Evolutionary conservation across 2,888 invertebrate species (phyloP).

Genomic region (Cinara cedri): DNA sequence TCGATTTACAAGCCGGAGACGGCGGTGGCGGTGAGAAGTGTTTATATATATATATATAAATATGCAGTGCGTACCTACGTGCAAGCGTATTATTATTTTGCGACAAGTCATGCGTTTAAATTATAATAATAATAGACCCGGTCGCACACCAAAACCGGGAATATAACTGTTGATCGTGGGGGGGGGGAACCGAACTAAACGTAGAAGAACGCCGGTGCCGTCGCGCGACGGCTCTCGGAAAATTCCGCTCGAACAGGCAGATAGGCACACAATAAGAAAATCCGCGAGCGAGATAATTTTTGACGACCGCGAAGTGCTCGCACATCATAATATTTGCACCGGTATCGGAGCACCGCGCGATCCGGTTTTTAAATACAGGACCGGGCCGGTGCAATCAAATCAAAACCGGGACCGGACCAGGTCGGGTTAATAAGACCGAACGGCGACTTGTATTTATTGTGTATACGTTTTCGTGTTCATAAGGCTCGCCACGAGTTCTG

Average conservation of each 20-base stretch:
- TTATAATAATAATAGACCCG: conserved; percentile 34
- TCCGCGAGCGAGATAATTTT: neutral
- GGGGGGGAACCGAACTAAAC: too few relatives aligned
- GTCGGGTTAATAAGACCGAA: too few relatives aligned
- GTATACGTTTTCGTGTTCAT: too few relatives aligned
- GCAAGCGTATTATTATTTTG: conserved; percentile 34
- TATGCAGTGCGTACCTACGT: neutral
- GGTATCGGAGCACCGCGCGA: too few relatives aligned
- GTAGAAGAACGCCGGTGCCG: too few relatives aligned
- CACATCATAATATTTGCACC: too few relatives aligned
- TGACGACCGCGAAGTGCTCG: neutral
- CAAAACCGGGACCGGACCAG: too few relatives aligned
- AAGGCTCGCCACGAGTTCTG: too few relatives aligned
- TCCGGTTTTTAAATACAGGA: too few relatives aligned
- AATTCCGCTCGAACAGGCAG: neutral
- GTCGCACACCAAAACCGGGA: conserved; percentile 6
- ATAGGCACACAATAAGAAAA: too few relatives aligned
- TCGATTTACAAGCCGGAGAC: neutral
- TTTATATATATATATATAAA: neutral
- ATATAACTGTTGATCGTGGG: neutral
- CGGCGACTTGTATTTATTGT: too few relatives aligned
- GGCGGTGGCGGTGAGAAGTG: neutral
- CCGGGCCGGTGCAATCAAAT: too few relatives aligned
- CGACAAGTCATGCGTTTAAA: conserved; percentile 51
- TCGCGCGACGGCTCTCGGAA: neutral